Evolutionary conservation across 2,888 invertebrate genomes (phyloP).

Genomic region (Hypolimnas misippus): DNA sequence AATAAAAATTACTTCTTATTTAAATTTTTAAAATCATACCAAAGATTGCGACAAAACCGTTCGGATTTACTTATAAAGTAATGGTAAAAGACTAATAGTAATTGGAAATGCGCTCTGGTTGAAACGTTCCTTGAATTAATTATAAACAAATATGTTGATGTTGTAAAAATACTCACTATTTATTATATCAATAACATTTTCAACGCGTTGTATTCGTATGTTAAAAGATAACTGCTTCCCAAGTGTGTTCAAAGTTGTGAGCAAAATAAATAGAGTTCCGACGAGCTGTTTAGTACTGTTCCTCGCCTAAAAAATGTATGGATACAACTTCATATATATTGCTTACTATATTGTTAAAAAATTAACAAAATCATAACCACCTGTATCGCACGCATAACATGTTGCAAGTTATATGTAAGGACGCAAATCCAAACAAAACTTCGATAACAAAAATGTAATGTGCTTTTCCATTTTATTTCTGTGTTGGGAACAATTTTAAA

Average conservation of each 20-base stretch:
- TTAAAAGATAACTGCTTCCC: slow-evolving; percentile 67
- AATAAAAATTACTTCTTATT: too few species aligned
- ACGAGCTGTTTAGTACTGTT: slow-evolving; percentile 62
- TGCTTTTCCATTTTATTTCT: slow-evolving; percentile 43
- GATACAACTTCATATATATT: too few species aligned
- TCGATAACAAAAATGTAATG: slow-evolving; percentile 57
- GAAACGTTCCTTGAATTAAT: too few species aligned
- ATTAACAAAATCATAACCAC: slow-evolving; percentile 48
- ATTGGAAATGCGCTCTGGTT: too few species aligned
- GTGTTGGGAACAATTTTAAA: slow-evolving; percentile 58
- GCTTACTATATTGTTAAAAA: neutral
- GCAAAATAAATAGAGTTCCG: slow-evolving; percentile 65
- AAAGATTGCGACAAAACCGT: too few species aligned
- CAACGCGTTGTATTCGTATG: slow-evolving; percentile 57
- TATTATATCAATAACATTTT: slow-evolving; percentile 56
- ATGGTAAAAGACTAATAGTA: too few species aligned
- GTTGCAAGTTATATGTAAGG: slow-evolving; percentile 65
- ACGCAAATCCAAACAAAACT: slow-evolving; percentile 53
- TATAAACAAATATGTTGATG: too few species aligned
- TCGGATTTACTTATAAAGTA: too few species aligned
- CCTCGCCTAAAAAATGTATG: slow-evolving; percentile 58
- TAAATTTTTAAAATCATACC: too few species aligned
- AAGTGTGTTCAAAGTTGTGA: slow-evolving; percentile 65
- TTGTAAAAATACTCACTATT: slow-evolving; percentile 55
- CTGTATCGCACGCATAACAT: slow-evolving; percentile 61